Percentiles rank a stretch among this genome's conserved stretches.
These are phyloP conservation scores for Montipora capitata DNA, from an alignment of 92 coral and sea anemone genomes.

Conservation along the genomic window DNA sequence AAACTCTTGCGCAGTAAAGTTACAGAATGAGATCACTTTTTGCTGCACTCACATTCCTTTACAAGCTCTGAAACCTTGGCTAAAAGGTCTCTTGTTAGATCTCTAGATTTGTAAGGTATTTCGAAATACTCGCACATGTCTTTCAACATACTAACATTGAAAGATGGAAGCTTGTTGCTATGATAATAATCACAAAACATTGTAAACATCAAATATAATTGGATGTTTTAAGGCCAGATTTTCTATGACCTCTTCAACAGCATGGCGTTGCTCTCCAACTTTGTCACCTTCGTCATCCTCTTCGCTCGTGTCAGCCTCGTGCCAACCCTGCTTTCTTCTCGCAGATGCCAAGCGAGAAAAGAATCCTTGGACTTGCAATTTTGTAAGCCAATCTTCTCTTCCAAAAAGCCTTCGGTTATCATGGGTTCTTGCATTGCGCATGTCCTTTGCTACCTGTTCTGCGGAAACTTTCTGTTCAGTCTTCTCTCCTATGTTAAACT, in stretches of 20 bases:
- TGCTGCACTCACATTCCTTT: slow-evolving; percentile 49
- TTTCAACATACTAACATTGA: slow-evolving; percentile 50
- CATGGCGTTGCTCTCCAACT: slow-evolving; percentile 42
- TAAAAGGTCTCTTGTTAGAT: slow-evolving; percentile 37
- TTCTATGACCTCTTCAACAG: slow-evolving; percentile 47
- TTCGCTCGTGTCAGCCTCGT: slow-evolving; percentile 3
- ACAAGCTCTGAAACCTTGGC: slow-evolving; percentile 31
- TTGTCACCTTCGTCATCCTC: slow-evolving; percentile 42
- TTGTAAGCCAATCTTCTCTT: slow-evolving; percentile 62
- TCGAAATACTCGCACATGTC: slow-evolving; percentile 59
- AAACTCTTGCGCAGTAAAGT: slow-evolving; percentile 1
- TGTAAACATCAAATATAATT: slow-evolving; percentile 53
- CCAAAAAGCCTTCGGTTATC: slow-evolving; percentile 8
- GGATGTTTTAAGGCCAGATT: slow-evolving; percentile 68
- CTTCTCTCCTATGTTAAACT: slow-evolving; percentile 74
- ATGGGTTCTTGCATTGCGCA: slow-evolving; percentile 69
- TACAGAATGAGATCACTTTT: slow-evolving; percentile 20
- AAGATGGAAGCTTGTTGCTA: slow-evolving; percentile 43
- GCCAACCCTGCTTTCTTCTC: slow-evolving; percentile 46
- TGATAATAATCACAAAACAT: slow-evolving; percentile 48
- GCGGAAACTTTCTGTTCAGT: slow-evolving; percentile 75
- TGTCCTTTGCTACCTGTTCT: slow-evolving; percentile 67
- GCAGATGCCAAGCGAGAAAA: slow-evolving; percentile 68
- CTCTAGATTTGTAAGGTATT: slow-evolving; percentile 54
- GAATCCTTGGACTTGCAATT: slow-evolving; percentile 43